Percentiles rank a stretch among this genome's conserved stretches.
Evolutionary conservation across 1,140 invertebrate genomes (phyloP).

Genomic region (Periplaneta americana): DNA sequence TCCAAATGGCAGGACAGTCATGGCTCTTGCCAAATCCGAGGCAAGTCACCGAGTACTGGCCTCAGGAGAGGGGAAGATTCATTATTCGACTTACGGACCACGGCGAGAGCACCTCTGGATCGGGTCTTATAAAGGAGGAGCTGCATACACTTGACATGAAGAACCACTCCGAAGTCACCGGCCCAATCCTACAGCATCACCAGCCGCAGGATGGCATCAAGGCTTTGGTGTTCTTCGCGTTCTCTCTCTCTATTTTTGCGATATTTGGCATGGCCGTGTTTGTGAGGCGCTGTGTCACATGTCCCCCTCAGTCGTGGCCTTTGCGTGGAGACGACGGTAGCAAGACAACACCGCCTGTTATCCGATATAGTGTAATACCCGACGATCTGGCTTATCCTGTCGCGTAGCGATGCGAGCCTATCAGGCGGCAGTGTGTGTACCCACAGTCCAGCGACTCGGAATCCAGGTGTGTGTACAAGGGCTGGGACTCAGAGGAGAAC

Average conservation of each 20-base stretch:
- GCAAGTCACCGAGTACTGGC: background rate
- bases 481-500: too few species aligned
- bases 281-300: conserved; percentile 29
- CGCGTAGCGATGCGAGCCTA: background rate
- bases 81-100: background rate
- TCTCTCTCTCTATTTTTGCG: conserved; percentile 30
- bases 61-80: conserved; percentile 4
- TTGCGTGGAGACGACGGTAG: conserved; percentile 20
- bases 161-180: background rate
- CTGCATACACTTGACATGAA: background rate
- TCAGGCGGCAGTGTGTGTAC: too few species aligned
- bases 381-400: conserved; percentile 23
- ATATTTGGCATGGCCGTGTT: conserved; percentile 28
- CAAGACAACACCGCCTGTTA: conserved; percentile 24
- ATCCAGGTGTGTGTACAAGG: too few species aligned
- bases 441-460: too few species aligned
- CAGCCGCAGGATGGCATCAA: background rate
- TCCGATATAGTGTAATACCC: conserved; percentile 26
- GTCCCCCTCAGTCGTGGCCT: conserved; percentile 22
- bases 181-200: background rate
- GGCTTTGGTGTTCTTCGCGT: conserved; percentile 26
- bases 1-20: conserved; percentile 2
- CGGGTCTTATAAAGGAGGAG: background rate
- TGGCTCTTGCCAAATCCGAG: conserved; percentile 8
- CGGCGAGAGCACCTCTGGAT: background rate